These are phyloP conservation scores for Chloroclystis v-ata DNA, from an alignment of 2,888 invertebrate genomes.

Conservation along the genomic window DNA sequence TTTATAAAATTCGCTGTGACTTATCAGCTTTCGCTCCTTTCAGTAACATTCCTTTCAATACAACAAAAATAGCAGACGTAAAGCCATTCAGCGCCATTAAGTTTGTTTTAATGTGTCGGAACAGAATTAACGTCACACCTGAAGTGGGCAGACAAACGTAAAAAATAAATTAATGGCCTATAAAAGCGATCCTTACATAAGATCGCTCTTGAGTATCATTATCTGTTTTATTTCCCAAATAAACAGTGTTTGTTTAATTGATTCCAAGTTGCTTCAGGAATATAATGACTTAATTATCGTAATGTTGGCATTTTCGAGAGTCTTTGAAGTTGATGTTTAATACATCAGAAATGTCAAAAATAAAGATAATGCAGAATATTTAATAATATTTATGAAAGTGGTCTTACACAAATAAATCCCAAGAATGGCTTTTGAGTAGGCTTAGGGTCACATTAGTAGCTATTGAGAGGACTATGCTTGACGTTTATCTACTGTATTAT, in stretches of 20 bases:
- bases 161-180: conserved; percentile 46
- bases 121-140: conserved; percentile 57
- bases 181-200: conserved; percentile 43
- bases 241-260: conserved; percentile 5
- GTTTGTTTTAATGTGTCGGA: conserved; percentile 51
- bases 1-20: too few relatives aligned
- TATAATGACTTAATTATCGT: neutral
- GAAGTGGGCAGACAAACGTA: conserved; percentile 41
- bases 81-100: conserved; percentile 38
- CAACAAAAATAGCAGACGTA: neutral
- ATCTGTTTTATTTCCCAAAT: conserved; percentile 18
- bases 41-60: neutral
- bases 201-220: conserved; percentile 36
- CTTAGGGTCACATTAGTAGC: too few relatives aligned
- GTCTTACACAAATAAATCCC: too few relatives aligned
- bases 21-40: too few relatives aligned
- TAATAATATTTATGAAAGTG: too few relatives aligned
- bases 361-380: too few relatives aligned
- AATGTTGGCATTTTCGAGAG: too few relatives aligned
- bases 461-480: too few relatives aligned
- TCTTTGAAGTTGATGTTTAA: too few relatives aligned
- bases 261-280: neutral
- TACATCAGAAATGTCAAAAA: too few relatives aligned
- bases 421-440: too few relatives aligned
- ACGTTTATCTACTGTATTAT: too few relatives aligned